Evolutionary conservation across 2,797 vertebrate genomes (phyloP), one percentile per base, ranked within the genome.

Genomic region (Synanceia verrucosa): DNA sequence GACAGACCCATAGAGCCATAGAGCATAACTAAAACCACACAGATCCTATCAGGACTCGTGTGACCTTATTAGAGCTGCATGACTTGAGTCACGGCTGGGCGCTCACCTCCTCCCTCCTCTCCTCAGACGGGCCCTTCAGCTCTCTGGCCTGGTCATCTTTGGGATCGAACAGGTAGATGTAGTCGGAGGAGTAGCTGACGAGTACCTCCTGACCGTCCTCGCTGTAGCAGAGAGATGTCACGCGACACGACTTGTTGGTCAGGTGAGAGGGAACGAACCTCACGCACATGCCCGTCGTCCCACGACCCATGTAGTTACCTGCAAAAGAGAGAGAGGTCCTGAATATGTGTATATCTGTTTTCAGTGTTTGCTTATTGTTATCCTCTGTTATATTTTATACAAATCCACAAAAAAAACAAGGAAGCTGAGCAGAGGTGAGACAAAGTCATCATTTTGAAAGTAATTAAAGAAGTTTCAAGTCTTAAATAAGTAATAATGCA

Each of bases 151-250:
- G 96, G 90, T 99, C 96, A 52, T 99, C 97, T 93, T 95, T 98
- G 70, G 98, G 98, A 87, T 99, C 94, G 82, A 99, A 99, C 85
- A 99, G 94, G 87, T 99, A 99, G 79, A 99, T 97, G 79, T 99
- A 99, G 84, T 99, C 98, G 0, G 97, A 98, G 56, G 98, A 99
- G 91, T 99, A 99, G 92, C 98, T 99, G 91, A 99, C 98, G 76
- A 99, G 95, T 81, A 99, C 96, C 93, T 99, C 97, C 86, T 97
- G 96, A 4, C 98, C 97, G 73, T 99, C 97, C 78, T 96, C 96
- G 79, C 97, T 99, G 73, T 99, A 99, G 92, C 98, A 99, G 2
- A 99, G 94, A 16, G 97, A 99, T 0, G 98, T 99, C 65, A 99
- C 97, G 53, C 98, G 94, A 88, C 97, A 99, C 28, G 97, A 99